Percentiles rank a stretch among this genome's conserved stretches.
Conservation (phyloP, 2,888 invertebrate species). For the Drosophila cracens region DNA sequence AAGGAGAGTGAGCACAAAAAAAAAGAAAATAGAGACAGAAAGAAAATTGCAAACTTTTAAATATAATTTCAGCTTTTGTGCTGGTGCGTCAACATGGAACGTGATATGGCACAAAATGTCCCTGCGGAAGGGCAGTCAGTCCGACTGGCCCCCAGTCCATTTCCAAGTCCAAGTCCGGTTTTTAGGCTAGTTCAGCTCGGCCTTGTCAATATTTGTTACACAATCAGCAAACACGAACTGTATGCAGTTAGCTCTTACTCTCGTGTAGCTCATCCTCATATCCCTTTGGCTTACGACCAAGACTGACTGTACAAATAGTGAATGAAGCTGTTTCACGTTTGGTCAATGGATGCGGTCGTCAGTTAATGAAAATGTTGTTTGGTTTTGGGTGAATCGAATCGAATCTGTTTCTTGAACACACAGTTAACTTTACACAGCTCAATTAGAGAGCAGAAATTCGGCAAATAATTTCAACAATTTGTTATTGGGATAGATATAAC, state of each 20-base stretch:
- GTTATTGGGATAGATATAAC: conserved; percentile 12
- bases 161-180: conserved; percentile 13
- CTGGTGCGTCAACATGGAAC: conserved; percentile 77
- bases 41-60: conserved; percentile 64
- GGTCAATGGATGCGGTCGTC: background rate
- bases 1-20: background rate
- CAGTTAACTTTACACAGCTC: conserved; percentile 22
- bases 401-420: background rate
- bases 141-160: conserved; percentile 4
- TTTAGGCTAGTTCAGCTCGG: conserved; percentile 35
- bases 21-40: background rate
- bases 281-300: conserved; percentile 19
- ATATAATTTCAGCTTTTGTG: conserved; percentile 80
- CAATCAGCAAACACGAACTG: conserved; percentile 69
- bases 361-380: conserved; percentile 61
- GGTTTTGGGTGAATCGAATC: conserved; percentile 39
- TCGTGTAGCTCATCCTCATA: conserved; percentile 9
- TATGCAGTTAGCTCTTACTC: conserved; percentile 29
- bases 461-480: conserved; percentile 30
- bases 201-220: conserved; percentile 78
- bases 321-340: conserved; percentile 42
- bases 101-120: conserved; percentile 71
- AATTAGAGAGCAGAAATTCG: conserved; percentile 41
- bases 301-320: conserved; percentile 36
- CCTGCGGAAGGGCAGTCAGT: conserved; percentile 45